Evolutionary conservation across 1,140 invertebrate species (phyloP).

Genomic region (Drosophila ambigua): DNA sequence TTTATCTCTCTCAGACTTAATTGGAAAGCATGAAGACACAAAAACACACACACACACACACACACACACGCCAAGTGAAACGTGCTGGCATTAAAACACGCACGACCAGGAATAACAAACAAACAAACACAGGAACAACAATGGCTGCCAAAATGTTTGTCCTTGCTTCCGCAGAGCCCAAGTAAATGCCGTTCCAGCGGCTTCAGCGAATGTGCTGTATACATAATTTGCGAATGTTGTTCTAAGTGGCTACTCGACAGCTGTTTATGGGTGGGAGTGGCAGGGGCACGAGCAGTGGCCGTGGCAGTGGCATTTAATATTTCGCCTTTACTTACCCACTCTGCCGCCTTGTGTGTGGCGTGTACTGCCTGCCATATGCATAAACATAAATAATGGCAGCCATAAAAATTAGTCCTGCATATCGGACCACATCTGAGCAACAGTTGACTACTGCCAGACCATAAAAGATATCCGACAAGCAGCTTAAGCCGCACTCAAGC

Average conservation of each 20-base stretch:
- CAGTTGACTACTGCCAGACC: too few species aligned
- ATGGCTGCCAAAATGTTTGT: constrained; percentile 53
- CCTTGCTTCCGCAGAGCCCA: constrained; percentile 6
- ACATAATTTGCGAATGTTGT: constrained; percentile 47
- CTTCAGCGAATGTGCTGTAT: constrained; percentile 4
- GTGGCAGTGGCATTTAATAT: constrained; percentile 35
- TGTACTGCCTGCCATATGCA: constrained; percentile 16
- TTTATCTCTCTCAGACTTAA: constrained; percentile 60
- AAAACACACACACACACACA: constrained; percentile 2
- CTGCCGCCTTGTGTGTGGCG: too few species aligned
- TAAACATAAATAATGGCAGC: constrained; percentile 2
- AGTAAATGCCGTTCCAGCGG: constrained; percentile 3
- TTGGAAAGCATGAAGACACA: constrained; percentile 66
- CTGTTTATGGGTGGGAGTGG: constrained; percentile 28
- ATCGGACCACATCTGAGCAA: too few species aligned
- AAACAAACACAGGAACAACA: background rate
- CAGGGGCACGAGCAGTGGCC: background rate
- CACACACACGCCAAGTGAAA: constrained; percentile 16
- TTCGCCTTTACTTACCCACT: constrained; percentile 18
- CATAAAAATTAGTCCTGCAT: constrained; percentile 6
- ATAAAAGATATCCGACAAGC: too few species aligned
- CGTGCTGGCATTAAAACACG: constrained; percentile 63
- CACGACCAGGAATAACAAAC: constrained; percentile 47
- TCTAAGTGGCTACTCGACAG: constrained; percentile 39
- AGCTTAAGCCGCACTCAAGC: too few species aligned